phyloP scores from a whole-genome alignment of 2,113 vertebrate genomes.

The Megaceryle torquata region DNA sequence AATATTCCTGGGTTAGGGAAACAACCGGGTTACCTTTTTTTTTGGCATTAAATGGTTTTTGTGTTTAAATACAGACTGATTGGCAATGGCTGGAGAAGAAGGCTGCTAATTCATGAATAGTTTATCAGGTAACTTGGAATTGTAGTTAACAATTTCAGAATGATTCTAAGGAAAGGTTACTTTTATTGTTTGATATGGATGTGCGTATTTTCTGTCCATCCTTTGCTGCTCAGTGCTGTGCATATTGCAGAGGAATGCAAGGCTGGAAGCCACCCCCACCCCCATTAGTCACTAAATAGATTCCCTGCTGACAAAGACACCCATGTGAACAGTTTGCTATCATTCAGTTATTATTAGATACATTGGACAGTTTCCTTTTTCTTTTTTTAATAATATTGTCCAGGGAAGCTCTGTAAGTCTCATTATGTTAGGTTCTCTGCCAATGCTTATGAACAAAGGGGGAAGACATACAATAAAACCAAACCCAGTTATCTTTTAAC shows the following conservation, averaged over 20 bases:
- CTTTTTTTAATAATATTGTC: conserved; percentile 7
- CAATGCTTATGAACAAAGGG: neutral
- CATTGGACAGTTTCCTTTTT: conserved; percentile 45
- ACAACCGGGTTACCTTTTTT: neutral
- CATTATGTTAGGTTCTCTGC: conserved; percentile 8
- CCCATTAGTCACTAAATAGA: neutral
- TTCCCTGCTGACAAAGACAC: neutral
- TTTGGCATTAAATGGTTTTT: neutral
- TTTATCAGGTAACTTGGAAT: neutral
- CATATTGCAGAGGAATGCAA: neutral
- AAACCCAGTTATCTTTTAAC: conserved; percentile 8
- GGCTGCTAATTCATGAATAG: neutral
- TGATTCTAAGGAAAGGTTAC: neutral
- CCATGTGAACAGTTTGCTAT: neutral
- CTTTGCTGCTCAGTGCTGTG: neutral
- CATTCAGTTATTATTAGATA: conserved; percentile 42
- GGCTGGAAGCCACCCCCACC: neutral
- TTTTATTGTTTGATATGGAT: neutral
- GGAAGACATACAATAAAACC: neutral
- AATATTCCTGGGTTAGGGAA: neutral
- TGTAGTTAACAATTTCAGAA: neutral
- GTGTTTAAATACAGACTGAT: neutral
- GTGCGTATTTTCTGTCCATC: neutral
- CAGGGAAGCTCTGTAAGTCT: conserved; percentile 32
- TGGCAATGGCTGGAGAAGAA: neutral